Evolutionary conservation across 2,888 invertebrate genomes (phyloP).

Genomic region (Lithophane ornitopus): DNA sequence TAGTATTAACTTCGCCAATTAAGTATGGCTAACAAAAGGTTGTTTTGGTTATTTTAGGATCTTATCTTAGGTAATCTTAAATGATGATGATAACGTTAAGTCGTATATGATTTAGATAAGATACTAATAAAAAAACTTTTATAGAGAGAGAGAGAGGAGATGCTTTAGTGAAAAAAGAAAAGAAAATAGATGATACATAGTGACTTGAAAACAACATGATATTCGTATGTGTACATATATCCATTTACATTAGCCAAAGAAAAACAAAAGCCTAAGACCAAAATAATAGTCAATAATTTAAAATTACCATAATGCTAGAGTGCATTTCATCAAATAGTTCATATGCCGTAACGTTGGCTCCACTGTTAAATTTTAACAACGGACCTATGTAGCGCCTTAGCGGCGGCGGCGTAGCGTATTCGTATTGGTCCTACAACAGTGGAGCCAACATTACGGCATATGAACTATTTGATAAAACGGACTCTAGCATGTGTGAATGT

Average conservation of each 20-base stretch:
- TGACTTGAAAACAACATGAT: slow-evolving; percentile 37
- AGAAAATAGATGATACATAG: slow-evolving; percentile 26
- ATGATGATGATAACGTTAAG: slow-evolving; percentile 8
- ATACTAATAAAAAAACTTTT: slow-evolving; percentile 6
- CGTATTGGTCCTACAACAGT: too few relatives aligned
- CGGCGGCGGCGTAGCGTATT: too few relatives aligned
- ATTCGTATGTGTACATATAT: slow-evolving; percentile 23
- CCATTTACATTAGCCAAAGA: slow-evolving; percentile 35
- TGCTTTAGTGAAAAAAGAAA: slow-evolving; percentile 2
- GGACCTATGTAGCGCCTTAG: too few relatives aligned
- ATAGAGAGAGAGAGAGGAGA: not conserved
- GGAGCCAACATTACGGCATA: too few relatives aligned
- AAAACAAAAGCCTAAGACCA: slow-evolving; percentile 30
- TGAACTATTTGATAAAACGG: too few relatives aligned
- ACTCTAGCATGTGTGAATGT: slow-evolving; percentile 6
- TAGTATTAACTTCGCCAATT: slow-evolving; percentile 32
- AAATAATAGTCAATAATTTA: slow-evolving; percentile 30
- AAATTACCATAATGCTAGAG: slow-evolving; percentile 26
- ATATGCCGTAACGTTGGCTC: too few relatives aligned
- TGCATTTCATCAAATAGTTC: too few relatives aligned
- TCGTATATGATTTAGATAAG: not conserved
- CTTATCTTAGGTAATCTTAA: slow-evolving; percentile 10
- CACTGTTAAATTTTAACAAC: too few relatives aligned
- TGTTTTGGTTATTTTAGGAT: slow-evolving; percentile 16
- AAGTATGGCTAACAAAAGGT: slow-evolving; percentile 14